Base-by-base conservation (phyloP, 2,888 invertebrate genomes). In the Callinectes sapidus region DNA sequence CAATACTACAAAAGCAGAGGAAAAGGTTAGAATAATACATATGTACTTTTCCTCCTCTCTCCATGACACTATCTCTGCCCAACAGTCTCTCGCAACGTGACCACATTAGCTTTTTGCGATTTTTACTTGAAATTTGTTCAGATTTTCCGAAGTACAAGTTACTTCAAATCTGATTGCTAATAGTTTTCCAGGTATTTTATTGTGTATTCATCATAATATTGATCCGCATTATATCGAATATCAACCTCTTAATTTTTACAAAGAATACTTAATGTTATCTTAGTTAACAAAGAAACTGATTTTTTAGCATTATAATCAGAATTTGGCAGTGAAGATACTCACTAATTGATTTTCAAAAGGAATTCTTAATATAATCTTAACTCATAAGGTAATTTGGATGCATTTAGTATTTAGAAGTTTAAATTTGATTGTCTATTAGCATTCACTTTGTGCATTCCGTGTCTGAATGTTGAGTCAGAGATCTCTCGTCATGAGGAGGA, bases 1-100 rank as follows among this genome's bases (percentile, higher is more conserved):
- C 39, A 87, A 86, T n/a, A 87, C 86, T 87, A 92, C 66, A 87
- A n/a, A 92, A 92, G 90, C 87, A 16, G 77, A 23, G 18, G 18
- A 87, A 8, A 54, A 23, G 42, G 28, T 61, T 35, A 55, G 88
- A 35, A 18, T 81, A 81, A 81, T 81, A 32, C 13, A 81, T 81
- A 32, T 81, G 35, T 81, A 61, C 88, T 61, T 32, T 55, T 88
- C 87, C 87, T 61, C 88, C 32, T 86, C n/a, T 16, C 81, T 32
- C 42, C 81, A 16, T 48, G 32, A 87, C 91, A 77, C 66, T 48
- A 77, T 71, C n/a, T 86, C 77, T 54, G n/a, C 71, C 42, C 14
- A 8, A 61, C 61, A 90, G 42, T 61, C 39, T 35, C 28, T n/a
- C 71, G 71, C 10, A 71, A 71, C 23, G 23, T 61, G 61, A 61